Conservation (phyloP, 1,140 invertebrate genomes). For the Chironomus striatipennis region DNA sequence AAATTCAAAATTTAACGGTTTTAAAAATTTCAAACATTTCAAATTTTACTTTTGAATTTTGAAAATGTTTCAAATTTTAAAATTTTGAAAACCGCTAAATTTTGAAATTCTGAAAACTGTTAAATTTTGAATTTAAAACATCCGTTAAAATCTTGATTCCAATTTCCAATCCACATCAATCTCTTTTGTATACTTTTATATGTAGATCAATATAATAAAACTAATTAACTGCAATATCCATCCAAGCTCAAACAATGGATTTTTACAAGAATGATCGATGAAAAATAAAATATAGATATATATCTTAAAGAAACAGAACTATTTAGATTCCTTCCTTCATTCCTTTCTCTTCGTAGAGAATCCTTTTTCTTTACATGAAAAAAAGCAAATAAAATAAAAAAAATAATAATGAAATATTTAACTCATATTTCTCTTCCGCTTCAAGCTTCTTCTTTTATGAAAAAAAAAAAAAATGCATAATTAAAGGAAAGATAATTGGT, state of each 20-base stretch:
- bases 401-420: not conserved
- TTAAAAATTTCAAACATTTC: too few species aligned
- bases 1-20: too few species aligned
- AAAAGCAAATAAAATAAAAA: not conserved
- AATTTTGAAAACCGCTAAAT: too few species aligned
- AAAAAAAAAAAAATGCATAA: not conserved
- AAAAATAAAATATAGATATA: not conserved
- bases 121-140: too few species aligned
- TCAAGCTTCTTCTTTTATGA: slow-evolving; percentile 1
- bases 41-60: too few species aligned
- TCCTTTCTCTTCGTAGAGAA: not conserved
- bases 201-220: not conserved
- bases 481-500: slow-evolving; percentile 11
- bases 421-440: not conserved
- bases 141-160: too few species aligned
- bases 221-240: not conserved
- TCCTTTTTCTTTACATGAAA: not conserved
- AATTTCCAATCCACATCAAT: too few species aligned
- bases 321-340: not conserved
- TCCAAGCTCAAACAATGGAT: not conserved
- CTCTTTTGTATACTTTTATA: not conserved
- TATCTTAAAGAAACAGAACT: not conserved
- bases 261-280: not conserved
- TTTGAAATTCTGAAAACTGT: too few species aligned
- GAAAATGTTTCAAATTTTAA: too few species aligned